A percentile compares a stretch with the other conserved stretches of the same genome.
Conservation (phyloP, 2,113 vertebrate species). For the Sapajus apella region DNA sequence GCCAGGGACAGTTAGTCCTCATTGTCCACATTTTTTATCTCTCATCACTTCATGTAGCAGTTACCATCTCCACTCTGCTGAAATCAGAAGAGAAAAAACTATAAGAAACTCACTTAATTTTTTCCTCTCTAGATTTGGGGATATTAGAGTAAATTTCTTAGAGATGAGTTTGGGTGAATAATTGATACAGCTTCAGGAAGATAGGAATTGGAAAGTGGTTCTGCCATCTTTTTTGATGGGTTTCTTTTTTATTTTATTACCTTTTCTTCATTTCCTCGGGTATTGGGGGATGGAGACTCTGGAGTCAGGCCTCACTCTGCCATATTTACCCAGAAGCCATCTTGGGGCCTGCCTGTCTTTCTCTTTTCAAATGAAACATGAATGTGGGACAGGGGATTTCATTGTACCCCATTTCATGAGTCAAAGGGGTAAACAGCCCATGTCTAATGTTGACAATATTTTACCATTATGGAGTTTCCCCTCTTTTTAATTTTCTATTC, state of each 20-base stretch:
- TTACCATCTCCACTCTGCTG: neutral
- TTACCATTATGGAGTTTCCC: conserved; percentile 3
- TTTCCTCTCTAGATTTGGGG: neutral
- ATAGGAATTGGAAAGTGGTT: neutral
- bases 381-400: neutral
- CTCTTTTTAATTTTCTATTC: neutral
- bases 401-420: neutral
- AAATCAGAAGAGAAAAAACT: neutral
- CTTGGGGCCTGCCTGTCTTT: neutral
- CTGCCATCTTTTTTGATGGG: neutral
- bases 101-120: neutral
- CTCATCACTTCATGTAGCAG: neutral
- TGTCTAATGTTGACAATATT: neutral
- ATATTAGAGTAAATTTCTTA: neutral
- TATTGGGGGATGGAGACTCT: neutral
- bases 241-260: neutral
- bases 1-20: neutral
- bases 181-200: neutral
- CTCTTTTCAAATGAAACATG: conserved; percentile 24
- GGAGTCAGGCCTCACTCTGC: neutral
- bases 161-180: neutral
- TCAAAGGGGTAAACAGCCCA: neutral
- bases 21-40: neutral
- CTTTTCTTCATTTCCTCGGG: neutral
- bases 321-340: neutral